A percentile compares a stretch with the other conserved stretches of the same genome.
Evolutionary conservation across 2,113 vertebrate species (phyloP).

Genomic region (Saccopteryx bilineata): DNA sequence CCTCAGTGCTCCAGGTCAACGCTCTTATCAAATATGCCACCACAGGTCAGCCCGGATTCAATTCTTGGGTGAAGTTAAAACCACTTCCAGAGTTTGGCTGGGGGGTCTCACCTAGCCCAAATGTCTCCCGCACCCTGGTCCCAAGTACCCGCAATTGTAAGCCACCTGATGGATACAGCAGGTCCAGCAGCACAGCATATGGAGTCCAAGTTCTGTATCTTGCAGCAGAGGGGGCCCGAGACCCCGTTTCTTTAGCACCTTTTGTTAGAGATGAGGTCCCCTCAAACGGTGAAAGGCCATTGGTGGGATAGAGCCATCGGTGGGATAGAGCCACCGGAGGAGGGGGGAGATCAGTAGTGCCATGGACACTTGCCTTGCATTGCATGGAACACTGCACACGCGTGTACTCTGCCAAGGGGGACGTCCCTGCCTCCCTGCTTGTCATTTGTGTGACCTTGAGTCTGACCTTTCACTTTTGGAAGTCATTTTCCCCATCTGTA

Average conservation of each 20-base stretch:
- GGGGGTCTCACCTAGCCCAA: background rate
- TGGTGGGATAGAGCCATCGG: accelerated
- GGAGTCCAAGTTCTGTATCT: background rate
- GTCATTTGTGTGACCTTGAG: background rate
- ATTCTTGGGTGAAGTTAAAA: background rate
- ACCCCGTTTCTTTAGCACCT: background rate
- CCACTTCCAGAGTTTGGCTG: background rate
- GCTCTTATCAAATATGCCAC: too few relatives aligned
- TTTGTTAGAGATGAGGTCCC: background rate
- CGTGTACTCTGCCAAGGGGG: accelerated
- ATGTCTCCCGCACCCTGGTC: background rate
- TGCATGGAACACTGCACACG: accelerated
- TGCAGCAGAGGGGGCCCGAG: background rate
- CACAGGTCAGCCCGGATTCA: background rate
- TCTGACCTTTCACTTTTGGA: background rate
- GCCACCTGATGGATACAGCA: background rate
- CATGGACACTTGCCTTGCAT: accelerated
- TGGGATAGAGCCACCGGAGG: too few relatives aligned
- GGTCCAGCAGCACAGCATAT: accelerated
- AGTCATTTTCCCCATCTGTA: background rate
- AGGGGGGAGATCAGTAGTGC: background rate
- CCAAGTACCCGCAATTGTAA: accelerated
- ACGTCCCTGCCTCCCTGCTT: background rate
- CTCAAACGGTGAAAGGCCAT: accelerated
- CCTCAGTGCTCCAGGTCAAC: too few relatives aligned